Percentiles rank a stretch among this genome's conserved stretches.
phyloP scores from a whole-genome alignment of 2,113 vertebrate genomes.

The Brachypteracias leptosomus region DNA sequence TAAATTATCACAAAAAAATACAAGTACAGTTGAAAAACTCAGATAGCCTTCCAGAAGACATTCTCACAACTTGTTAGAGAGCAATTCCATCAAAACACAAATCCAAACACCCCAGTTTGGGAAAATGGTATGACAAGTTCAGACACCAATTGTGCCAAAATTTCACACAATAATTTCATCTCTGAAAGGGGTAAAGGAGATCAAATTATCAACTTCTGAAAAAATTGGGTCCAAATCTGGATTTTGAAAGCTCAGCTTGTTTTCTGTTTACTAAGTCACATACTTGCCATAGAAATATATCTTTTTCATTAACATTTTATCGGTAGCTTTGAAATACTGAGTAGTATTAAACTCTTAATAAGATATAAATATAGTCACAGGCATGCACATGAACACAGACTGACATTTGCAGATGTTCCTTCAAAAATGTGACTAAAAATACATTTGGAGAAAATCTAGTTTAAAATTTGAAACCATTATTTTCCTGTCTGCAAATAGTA shows the following conservation, averaged over 20 bases:
- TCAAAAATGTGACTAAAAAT: neutral
- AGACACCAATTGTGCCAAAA: neutral
- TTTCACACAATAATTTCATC: neutral
- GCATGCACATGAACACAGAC: neutral
- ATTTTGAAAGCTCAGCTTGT: neutral
- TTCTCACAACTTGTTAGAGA: neutral
- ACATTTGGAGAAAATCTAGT: neutral
- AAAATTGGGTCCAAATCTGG: neutral
- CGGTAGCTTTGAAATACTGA: neutral
- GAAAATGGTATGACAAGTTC: neutral
- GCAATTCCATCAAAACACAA: neutral
- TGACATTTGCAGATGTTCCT: neutral
- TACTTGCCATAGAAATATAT: neutral
- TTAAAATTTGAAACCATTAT: neutral
- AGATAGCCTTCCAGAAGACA: neutral
- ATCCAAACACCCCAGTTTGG: neutral
- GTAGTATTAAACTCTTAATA: neutral
- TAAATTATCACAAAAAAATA: neutral
- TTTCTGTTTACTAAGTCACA: neutral
- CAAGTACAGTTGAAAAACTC: neutral
- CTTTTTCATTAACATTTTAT: neutral
- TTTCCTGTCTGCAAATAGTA: neutral
- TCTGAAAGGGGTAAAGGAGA: neutral
- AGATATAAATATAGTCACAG: neutral
- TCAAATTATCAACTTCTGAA: neutral